These are phyloP conservation scores for Dromococcyx pavoninus DNA, from an alignment of 2,797 vertebrate species.

Conservation along the genomic window DNA sequence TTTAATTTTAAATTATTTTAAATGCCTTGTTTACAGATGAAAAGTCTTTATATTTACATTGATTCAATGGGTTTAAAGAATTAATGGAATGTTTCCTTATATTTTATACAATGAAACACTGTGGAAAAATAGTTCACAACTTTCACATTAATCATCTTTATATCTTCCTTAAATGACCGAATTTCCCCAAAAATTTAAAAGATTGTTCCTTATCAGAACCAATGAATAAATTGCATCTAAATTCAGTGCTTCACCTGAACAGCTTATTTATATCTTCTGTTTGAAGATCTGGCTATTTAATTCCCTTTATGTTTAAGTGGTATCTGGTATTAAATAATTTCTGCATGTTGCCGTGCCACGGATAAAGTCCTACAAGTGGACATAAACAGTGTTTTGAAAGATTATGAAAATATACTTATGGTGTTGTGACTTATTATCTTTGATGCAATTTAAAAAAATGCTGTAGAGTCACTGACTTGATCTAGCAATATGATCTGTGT, in stretches of 20 bases:
- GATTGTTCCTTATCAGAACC: not conserved
- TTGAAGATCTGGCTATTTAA: not conserved
- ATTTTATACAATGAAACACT: not conserved
- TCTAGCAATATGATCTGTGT: not conserved
- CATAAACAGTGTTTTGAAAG: not conserved
- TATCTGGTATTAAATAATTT: not conserved
- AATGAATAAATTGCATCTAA: not conserved
- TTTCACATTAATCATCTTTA: not conserved
- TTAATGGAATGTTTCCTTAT: not conserved
- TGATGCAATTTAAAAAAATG: not conserved
- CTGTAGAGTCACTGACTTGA: not conserved
- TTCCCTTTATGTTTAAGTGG: not conserved
- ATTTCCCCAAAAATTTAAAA: not conserved
- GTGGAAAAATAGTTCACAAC: not conserved
- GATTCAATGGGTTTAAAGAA: not conserved
- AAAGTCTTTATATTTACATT: not conserved
- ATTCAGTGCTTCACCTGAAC: not conserved
- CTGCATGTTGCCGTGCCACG: not conserved
- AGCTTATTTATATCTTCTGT: not conserved
- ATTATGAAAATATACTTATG: not conserved
- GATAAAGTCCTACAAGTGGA: not conserved
- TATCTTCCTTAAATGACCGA: not conserved
- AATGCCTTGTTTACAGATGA: not conserved
- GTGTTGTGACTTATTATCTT: not conserved
- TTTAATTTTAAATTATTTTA: not conserved